phyloP scores from a whole-genome alignment of 2,888 invertebrate genomes.

The Drosophila cyrtoloma region DNA sequence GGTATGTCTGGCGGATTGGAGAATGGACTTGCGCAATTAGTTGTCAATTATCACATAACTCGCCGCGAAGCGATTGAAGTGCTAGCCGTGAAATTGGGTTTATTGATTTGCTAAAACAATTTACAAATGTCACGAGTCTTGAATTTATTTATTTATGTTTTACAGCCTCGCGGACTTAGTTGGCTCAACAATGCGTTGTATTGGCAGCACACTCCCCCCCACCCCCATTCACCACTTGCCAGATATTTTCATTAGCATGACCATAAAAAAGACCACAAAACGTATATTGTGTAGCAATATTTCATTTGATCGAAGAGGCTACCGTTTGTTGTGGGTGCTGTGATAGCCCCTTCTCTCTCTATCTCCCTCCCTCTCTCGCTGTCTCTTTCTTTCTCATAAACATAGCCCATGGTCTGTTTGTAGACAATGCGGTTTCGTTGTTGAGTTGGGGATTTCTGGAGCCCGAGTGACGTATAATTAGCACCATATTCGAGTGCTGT shows the following conservation, averaged over 20 bases:
- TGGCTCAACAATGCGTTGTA: slow-evolving; percentile 44
- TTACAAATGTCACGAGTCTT: slow-evolving; percentile 78
- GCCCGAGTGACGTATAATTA: slow-evolving; percentile 61
- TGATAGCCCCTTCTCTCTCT: not conserved
- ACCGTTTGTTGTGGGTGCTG: slow-evolving; percentile 66
- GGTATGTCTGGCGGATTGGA: slow-evolving; percentile 34
- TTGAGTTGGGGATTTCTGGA: slow-evolving; percentile 17
- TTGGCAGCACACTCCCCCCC: slow-evolving; percentile 1
- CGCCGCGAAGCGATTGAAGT: slow-evolving; percentile 16
- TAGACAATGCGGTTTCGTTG: slow-evolving; percentile 65
- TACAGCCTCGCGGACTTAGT: slow-evolving; percentile 59
- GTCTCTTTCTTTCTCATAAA: slow-evolving; percentile 13
- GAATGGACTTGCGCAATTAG: slow-evolving; percentile 63
- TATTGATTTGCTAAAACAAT: slow-evolving; percentile 78
- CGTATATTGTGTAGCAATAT: slow-evolving; percentile 81
- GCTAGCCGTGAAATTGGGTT: slow-evolving; percentile 73
- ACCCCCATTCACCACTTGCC: not conserved
- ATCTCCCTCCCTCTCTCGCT: not conserved
- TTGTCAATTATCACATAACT: slow-evolving; percentile 68
- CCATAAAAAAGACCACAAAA: slow-evolving; percentile 57
- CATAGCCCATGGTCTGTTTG: slow-evolving; percentile 67
- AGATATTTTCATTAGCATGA: slow-evolving; percentile 65
- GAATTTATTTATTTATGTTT: slow-evolving; percentile 79
- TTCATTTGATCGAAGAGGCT: slow-evolving; percentile 77
- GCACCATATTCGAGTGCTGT: slow-evolving; percentile 47